Evolutionary conservation across 2,888 invertebrate genomes (phyloP).

Genomic region (Prostheceraeus crozeri): DNA sequence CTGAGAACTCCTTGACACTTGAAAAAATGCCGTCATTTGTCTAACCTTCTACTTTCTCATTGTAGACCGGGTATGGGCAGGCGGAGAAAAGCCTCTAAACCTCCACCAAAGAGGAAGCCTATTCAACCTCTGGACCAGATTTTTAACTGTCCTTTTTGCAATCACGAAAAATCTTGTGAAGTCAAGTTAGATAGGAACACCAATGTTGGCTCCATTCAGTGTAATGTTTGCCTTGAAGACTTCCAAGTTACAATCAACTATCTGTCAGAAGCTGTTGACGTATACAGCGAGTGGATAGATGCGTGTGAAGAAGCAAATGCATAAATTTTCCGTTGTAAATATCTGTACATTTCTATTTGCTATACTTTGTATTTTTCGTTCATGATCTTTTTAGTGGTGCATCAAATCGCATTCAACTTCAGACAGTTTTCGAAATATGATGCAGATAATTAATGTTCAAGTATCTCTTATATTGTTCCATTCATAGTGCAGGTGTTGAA

Average conservation of each 20-base stretch:
- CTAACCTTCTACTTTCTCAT: too few relatives aligned
- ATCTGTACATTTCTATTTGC: too few relatives aligned
- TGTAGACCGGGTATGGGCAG: too few relatives aligned
- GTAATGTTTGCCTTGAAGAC: slow-evolving; percentile 88
- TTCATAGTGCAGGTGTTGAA: too few relatives aligned
- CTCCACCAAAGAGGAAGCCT: slow-evolving; percentile 83
- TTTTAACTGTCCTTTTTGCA: slow-evolving; percentile 98
- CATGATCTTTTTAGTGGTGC: too few relatives aligned
- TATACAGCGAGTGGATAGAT: slow-evolving; percentile 99
- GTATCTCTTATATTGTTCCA: too few relatives aligned
- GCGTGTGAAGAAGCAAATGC: slow-evolving; percentile 89
- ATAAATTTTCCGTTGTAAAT: slow-evolving; percentile 24
- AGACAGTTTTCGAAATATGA: too few relatives aligned
- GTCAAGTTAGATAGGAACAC: slow-evolving; percentile 95
- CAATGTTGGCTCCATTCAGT: slow-evolving; percentile 86
- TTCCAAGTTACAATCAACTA: slow-evolving; percentile 90
- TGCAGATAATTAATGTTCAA: too few relatives aligned
- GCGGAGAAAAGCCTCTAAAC: slow-evolving; percentile 90
- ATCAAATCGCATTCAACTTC: too few relatives aligned
- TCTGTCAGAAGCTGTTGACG: slow-evolving; percentile 91
- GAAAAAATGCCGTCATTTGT: too few relatives aligned
- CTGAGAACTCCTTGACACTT: too few relatives aligned
- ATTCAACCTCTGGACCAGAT: slow-evolving; percentile 86
- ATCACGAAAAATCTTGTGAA: slow-evolving; percentile 97
- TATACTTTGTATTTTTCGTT: too few relatives aligned